A percentile compares a stretch with the other conserved stretches of the same genome.
These are phyloP conservation scores for Phania funesta DNA, from an alignment of 2,888 invertebrate genomes.

Conservation along the genomic window DNA sequence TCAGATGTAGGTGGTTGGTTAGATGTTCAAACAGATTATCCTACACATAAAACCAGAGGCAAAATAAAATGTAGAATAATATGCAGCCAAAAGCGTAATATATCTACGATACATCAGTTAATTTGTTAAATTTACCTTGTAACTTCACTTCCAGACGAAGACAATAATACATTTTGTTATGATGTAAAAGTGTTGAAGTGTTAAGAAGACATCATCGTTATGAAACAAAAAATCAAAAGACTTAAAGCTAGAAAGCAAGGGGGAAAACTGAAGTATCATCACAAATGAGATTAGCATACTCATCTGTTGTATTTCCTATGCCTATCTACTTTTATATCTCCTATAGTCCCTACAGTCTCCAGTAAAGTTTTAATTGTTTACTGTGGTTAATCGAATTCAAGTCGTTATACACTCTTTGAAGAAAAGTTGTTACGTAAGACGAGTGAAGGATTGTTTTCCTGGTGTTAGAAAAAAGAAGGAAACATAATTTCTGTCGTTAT, in stretches of 20 bases:
- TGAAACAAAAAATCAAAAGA: not conserved
- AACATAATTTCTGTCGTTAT: too few species aligned
- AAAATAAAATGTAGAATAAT: not conserved
- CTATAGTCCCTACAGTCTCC: conserved; percentile 1
- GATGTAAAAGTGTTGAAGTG: conserved; percentile 60
- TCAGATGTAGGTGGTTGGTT: not conserved
- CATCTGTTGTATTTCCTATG: conserved; percentile 24
- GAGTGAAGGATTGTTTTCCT: too few species aligned
- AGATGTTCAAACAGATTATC: not conserved
- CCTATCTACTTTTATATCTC: not conserved
- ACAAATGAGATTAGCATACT: conserved; percentile 48
- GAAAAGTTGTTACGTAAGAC: too few species aligned
- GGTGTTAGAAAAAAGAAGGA: too few species aligned
- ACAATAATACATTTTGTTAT: conserved; percentile 12
- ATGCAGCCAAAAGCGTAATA: not conserved
- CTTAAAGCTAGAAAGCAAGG: not conserved
- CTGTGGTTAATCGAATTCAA: too few species aligned
- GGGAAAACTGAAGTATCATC: conserved; percentile 33
- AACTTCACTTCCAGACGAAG: conserved; percentile 3
- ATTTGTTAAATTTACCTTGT: conserved; percentile 52
- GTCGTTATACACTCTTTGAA: too few species aligned
- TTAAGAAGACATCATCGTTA: conserved; percentile 38
- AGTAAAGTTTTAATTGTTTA: too few species aligned
- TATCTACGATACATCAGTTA: not conserved
- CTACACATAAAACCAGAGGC: conserved; percentile 20